Base-by-base conservation (phyloP, 2,113 vertebrate species). In the Chrysemys picta region DNA sequence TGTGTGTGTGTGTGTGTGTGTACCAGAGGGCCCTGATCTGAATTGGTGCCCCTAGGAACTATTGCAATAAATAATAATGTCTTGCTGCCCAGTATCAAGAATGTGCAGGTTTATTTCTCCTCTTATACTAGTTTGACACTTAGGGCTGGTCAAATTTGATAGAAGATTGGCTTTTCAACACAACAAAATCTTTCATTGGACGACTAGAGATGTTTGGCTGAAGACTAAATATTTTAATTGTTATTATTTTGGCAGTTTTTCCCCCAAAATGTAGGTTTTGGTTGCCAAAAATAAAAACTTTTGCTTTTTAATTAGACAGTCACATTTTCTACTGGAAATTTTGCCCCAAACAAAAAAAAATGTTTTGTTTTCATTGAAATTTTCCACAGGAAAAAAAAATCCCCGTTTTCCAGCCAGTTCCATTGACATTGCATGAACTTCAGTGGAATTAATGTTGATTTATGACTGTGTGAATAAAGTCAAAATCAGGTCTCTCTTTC, bases 11-110 rank as follows among this genome's bases (percentile, higher is more conserved):
- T 0, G 0, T 14, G 13, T 1, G 19, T 5, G 19, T 2, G 57
- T 0, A 0, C 54, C 0, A 0, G 12, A 78, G 29, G 29, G 12
- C 6, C 1, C 53, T 83, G 56, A 8, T 85, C n/a, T 4, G 31
- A 65, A 31, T 3, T 31, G 54, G 35, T 38, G 54, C 7, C 59
- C 83, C 16, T n/a, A n/a, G 22, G 38, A 92, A 56, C 38, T 87
- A 6, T 38, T 27, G 12, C 9, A 45, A 59, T 45, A 82, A 6
- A 14, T 1, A 1, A 76, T 47, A 75, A 38, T 50, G 52, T 49
- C 29, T 7, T 65, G 16, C 16, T 65, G 85, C 59, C 10, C 31
- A 21, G 24, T 0, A 4, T 25, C 21, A 78, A 83, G 95, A 80
- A 21, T 0, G 0, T 4, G 11, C 53, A 17, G 49, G 38, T 31